A percentile compares a stretch with the other conserved stretches of the same genome.
Evolutionary conservation across 2,888 invertebrate genomes (phyloP).

Genomic region (Margaritifera margaritifera): DNA sequence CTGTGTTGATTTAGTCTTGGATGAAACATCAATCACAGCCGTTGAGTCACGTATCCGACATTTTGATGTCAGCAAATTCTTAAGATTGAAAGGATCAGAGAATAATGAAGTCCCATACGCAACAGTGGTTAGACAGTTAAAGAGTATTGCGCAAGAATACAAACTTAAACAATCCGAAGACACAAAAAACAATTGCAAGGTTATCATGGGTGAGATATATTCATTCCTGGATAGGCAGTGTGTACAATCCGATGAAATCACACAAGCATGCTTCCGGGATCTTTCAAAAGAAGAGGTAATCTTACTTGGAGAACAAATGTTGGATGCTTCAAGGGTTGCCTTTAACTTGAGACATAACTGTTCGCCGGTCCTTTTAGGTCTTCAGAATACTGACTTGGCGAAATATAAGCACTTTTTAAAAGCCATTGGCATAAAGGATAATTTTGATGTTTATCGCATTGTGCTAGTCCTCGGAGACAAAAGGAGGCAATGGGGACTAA

Average conservation of each 20-base stretch:
- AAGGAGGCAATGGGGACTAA: constrained; percentile 1
- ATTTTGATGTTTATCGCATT: constrained; percentile 14
- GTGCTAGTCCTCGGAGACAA: constrained; percentile 10
- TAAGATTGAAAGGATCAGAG: background rate
- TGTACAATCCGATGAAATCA: no score
- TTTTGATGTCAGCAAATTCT: no score
- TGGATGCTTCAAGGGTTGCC: constrained; percentile 12
- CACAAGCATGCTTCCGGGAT: no score
- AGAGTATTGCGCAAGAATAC: constrained; percentile 3
- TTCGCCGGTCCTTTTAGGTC: constrained; percentile 17
- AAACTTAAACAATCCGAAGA: background rate
- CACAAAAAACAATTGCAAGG: no score
- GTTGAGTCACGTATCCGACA: no score
- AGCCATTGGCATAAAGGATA: constrained; percentile 19
- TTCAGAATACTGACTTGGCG: background rate
- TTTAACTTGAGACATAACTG: constrained; percentile 12
- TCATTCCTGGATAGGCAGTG: no score
- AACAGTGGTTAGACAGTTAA: constrained; percentile 9
- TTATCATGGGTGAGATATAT: no score
- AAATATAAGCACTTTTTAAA: constrained; percentile 9
- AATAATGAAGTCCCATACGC: constrained; percentile 1
- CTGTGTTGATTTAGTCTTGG: constrained; percentile 15
- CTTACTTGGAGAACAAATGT: no score
- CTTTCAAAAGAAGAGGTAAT: no score
- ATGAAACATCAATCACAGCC: constrained; percentile 6